Base-by-base conservation (phyloP, 2,888 invertebrate species). In the Pseudoips prasinana region DNA sequence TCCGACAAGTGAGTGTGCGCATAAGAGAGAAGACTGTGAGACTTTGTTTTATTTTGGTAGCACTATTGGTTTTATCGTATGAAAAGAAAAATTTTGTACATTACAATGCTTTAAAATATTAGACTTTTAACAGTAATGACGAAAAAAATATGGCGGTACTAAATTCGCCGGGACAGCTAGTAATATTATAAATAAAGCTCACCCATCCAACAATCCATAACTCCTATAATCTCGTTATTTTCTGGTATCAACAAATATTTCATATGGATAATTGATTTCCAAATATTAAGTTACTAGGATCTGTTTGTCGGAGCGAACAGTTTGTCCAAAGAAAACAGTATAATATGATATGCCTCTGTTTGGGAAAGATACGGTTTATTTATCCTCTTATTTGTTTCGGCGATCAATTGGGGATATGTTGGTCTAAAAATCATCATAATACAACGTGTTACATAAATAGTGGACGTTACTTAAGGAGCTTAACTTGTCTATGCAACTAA, bases 221-320 rank as follows among this genome's bases (percentile, higher is more conserved):
- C 70, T 62, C 66, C 58, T 61, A 60, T 76, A 77, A 77, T 78
- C 72, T 68, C 61, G 63, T 66, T 72, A 71, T 73, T 72, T 74
- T 74, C 70, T 65, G 64, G 48, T 40, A 42, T 59, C 60, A 58
- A 64, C 70, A 73, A 78, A 76, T 72, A 75, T 64, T 69, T 71
- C 75, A 68, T 68, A 72, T 64, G 64, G 79, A 75, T 82, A 83
- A 84, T 80, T 80, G 81, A 74, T 83, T 73, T 73, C 79, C 77
- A 77, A 83, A 84, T 81, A 84, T 84, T 78, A 74, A 77, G 79
- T 82, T 82, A 80, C 80, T 53, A 58, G 43, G 52, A 56, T 62
- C 36, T 42, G 43, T 37, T 29, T 40, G 22, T 40, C 44, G n/a
- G n/a, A 45, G 40, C 59, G 50, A 58, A 55, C 59, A 57, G 59